Percentiles rank a stretch among this genome's conserved stretches.
These are phyloP conservation scores for Parotia lawesii DNA, from an alignment of 2,113 vertebrate species.

Conservation along the genomic window DNA sequence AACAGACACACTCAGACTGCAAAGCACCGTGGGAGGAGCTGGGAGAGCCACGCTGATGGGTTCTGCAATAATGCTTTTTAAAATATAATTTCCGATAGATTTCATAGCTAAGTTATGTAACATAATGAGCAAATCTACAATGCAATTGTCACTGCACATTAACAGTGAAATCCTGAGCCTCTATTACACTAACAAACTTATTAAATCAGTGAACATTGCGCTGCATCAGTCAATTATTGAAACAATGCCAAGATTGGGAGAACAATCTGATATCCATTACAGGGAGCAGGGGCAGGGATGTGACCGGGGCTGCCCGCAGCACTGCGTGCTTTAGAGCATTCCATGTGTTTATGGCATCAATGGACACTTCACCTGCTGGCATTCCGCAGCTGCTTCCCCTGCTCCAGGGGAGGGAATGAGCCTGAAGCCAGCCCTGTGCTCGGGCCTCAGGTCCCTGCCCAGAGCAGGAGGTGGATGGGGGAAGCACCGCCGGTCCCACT, in stretches of 20 bases:
- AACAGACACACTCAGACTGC: neutral
- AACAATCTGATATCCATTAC: slow-evolving; percentile 35
- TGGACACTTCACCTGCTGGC: neutral
- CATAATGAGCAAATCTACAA: slow-evolving; percentile 49
- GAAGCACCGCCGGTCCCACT: rapidly evolving
- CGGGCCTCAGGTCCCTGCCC: rapidly evolving
- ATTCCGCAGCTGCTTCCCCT: neutral
- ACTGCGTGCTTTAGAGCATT: neutral
- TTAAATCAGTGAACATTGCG: slow-evolving; percentile 54
- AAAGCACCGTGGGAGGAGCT: neutral
- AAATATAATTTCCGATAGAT: slow-evolving; percentile 27
- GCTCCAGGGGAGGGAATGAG: neutral
- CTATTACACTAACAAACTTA: slow-evolving; percentile 56
- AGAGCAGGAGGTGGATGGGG: rapidly evolving
- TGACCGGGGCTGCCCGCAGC: neutral
- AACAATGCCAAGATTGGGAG: neutral
- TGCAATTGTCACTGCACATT: slow-evolving; percentile 55
- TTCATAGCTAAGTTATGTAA: slow-evolving; percentile 50
- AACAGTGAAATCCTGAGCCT: slow-evolving; percentile 18
- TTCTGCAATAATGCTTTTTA: slow-evolving; percentile 16
- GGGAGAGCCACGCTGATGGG: neutral
- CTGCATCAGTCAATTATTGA: slow-evolving; percentile 43
- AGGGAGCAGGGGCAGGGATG: neutral
- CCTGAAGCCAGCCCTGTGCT: neutral
- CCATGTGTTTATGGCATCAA: rapidly evolving